phyloP scores from a whole-genome alignment of 1,140 invertebrate genomes.

The Hypothenemus hampei region DNA sequence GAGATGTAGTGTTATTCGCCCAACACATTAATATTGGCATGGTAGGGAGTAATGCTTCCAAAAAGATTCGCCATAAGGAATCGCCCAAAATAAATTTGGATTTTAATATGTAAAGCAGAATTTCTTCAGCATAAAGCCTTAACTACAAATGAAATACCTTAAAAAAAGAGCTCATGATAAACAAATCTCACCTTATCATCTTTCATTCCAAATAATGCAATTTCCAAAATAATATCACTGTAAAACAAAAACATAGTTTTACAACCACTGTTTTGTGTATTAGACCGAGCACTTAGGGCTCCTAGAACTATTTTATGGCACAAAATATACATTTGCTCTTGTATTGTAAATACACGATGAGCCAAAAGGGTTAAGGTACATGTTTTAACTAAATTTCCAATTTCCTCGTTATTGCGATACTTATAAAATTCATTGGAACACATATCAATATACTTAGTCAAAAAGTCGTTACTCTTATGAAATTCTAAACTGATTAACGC shows the following conservation, averaged over 20 bases:
- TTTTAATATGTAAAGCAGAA: conserved; percentile 57
- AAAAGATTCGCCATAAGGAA: conserved; percentile 52
- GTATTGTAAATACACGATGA: conserved; percentile 45
- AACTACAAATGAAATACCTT: conserved; percentile 45
- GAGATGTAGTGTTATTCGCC: conserved; percentile 41
- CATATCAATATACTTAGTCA: conserved; percentile 35
- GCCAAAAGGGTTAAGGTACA: conserved; percentile 37
- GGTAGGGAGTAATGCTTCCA: conserved; percentile 53
- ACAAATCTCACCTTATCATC: conserved; percentile 40
- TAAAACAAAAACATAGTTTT: conserved; percentile 52
- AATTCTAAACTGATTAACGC: conserved; percentile 49
- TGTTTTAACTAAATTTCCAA: conserved; percentile 8
- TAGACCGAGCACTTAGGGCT: conserved; percentile 46
- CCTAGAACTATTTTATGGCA: conserved; percentile 44
- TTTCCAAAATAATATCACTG: conserved; percentile 55
- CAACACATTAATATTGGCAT: conserved; percentile 52
- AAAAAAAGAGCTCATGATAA: not conserved
- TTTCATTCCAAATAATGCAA: conserved; percentile 56
- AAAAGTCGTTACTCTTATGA: conserved; percentile 47
- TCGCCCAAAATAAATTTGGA: conserved; percentile 56
- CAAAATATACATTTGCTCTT: conserved; percentile 44
- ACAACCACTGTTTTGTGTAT: no score
- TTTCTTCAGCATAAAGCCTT: conserved; percentile 52
- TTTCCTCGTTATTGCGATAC: conserved; percentile 12
- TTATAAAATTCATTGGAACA: conserved; percentile 20